Evolutionary conservation across 2,888 invertebrate genomes (phyloP), one percentile per base, ranked within the genome.

Genomic region (Oligia strigilis): DNA sequence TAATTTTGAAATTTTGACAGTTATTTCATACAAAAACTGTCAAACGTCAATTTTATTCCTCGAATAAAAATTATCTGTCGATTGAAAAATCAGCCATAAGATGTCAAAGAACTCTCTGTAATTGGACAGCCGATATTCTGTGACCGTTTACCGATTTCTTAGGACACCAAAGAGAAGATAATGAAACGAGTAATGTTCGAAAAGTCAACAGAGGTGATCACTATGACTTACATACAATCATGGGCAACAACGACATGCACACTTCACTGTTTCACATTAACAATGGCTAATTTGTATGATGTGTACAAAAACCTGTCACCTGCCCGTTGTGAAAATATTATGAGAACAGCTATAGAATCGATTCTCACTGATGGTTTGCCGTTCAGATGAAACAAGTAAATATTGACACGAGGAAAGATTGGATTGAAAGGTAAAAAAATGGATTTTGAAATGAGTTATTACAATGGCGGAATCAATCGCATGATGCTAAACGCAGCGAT

Each of bases 291-390:
- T 58, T 72, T 66, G 49, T 70, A 75, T 46, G 43, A 62, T 65
- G 77, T 75, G 62, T 82, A 75, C 9, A 72, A 77, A 85, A 65
- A 81, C 43, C 52, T 62, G 46, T 0, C 29, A 81, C 40, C 17
- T 36, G 43, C 43, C 55, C 73, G 65, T 84, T 84, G 58, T 84
- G 84, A 77, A 82, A 84, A 82, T 75, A 55, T 84, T 84, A 62
- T 84, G 84, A 77, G 86, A 84, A 82, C 67, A 60, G 36, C n/a
- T 75, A 46, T 52, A 71, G n/a, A 75, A 75, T 52, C 52, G 65
- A 69, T 86, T 84, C 86, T 60, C 86, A 84, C 58, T 69, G 19
- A 64, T 60, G 5, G 36, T 9, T 23, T 29, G 14, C 13, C 62
- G n/a, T 67, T 70, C 58, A 66, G 49, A 77, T 58, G 17, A 43